These are phyloP conservation scores for Brachionichthys hirsutus DNA, from an alignment of 2,113 vertebrate genomes.

Conservation along the genomic window DNA sequence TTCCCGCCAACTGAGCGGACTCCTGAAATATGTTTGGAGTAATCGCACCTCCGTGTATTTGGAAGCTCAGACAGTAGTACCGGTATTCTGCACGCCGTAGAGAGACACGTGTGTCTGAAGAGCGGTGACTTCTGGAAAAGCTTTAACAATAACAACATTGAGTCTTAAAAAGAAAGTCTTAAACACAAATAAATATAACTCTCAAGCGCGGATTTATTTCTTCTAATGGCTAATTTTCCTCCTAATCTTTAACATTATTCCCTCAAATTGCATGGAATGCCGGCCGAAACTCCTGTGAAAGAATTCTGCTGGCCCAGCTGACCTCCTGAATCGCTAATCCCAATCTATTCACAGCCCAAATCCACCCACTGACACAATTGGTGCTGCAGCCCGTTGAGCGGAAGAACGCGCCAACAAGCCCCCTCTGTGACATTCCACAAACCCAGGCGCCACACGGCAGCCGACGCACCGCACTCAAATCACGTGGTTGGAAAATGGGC, in stretches of 20 bases:
- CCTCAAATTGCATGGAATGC: slow-evolving; percentile 23
- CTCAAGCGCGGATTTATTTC: slow-evolving; percentile 10
- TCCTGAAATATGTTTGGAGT: slow-evolving; percentile 37
- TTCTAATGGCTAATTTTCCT: slow-evolving; percentile 14
- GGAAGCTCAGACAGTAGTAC: slow-evolving; percentile 14
- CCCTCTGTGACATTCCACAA: slow-evolving; percentile 74
- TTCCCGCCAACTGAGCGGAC: slow-evolving; percentile 18
- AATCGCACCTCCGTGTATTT: slow-evolving; percentile 28
- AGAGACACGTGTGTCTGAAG: not conserved
- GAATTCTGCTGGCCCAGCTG: slow-evolving; percentile 27
- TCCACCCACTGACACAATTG: slow-evolving; percentile 74
- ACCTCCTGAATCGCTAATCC: slow-evolving; percentile 59
- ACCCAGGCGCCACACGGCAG: slow-evolving; percentile 59
- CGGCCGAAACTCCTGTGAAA: slow-evolving; percentile 12
- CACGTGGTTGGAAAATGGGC: slow-evolving; percentile 28
- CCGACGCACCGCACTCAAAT: slow-evolving; percentile 45
- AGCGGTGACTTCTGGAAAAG: slow-evolving; percentile 6
- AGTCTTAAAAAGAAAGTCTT: slow-evolving; percentile 6
- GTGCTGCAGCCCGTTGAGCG: slow-evolving; percentile 65
- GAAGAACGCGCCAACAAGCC: slow-evolving; percentile 76
- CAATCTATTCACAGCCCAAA: slow-evolving; percentile 55
- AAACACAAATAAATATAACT: slow-evolving; percentile 7
- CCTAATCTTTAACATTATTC: not conserved
- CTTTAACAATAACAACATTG: slow-evolving; percentile 23
- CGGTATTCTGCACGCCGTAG: slow-evolving; percentile 4